A percentile compares a stretch with the other conserved stretches of the same genome.
These are phyloP conservation scores for Xestia rhomboidea DNA, from an alignment of 2,888 invertebrate species.

Conservation along the genomic window DNA sequence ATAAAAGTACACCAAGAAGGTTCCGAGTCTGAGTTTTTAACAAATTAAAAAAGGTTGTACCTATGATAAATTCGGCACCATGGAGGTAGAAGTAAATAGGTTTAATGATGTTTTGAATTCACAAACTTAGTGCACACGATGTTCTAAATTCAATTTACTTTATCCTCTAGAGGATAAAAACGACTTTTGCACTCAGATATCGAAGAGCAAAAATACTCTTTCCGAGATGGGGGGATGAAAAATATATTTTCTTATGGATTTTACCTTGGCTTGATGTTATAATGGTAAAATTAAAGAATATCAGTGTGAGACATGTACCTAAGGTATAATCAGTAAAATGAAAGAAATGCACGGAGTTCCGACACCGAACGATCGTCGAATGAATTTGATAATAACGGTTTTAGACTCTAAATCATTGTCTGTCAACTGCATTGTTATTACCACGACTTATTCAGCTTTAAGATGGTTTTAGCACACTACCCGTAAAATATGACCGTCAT, in stretches of 20 bases:
- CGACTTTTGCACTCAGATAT: too few species aligned
- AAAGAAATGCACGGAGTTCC: background rate
- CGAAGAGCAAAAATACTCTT: too few species aligned
- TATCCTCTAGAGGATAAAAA: too few species aligned
- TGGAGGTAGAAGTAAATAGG: too few species aligned
- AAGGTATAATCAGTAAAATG: background rate
- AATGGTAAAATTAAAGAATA: background rate
- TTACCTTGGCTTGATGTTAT: background rate
- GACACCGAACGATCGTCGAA: background rate
- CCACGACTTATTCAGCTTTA: conserved; percentile 29
- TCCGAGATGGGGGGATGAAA: too few species aligned
- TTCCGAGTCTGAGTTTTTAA: too few species aligned
- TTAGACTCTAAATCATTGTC: background rate
- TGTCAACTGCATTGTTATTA: conserved; percentile 23
- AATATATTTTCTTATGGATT: background rate
- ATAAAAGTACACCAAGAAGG: too few species aligned
- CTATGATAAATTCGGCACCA: too few species aligned
- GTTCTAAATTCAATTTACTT: too few species aligned
- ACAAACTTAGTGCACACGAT: too few species aligned
- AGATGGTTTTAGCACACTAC: conserved; percentile 24
- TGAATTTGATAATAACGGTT: conserved; percentile 2
- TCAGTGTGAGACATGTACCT: background rate
- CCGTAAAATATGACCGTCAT: conserved; percentile 43
- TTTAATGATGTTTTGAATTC: too few species aligned
- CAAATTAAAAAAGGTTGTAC: too few species aligned